A percentile compares a stretch with the other conserved stretches of the same genome.
phyloP scores from a whole-genome alignment of 1,140 invertebrate species.

The Oscheius sp. region DNA sequence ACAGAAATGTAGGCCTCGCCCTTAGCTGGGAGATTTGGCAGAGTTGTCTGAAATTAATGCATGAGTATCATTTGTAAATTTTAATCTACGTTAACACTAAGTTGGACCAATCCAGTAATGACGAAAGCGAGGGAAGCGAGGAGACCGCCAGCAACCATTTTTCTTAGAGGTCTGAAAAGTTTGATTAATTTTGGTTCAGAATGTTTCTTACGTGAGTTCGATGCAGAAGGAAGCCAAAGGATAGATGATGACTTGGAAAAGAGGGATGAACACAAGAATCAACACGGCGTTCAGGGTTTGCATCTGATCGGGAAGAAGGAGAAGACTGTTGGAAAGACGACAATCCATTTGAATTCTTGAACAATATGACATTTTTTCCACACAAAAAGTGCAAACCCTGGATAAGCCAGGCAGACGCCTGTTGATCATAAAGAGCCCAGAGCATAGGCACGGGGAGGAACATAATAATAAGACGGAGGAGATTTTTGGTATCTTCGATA shows the following conservation, averaged over 20 bases:
- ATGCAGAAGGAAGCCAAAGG: slow-evolving; percentile 27
- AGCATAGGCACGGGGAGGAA: slow-evolving; percentile 69
- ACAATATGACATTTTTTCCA: not conserved
- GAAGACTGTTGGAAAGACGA: slow-evolving; percentile 42
- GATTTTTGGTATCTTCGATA: slow-evolving; percentile 62
- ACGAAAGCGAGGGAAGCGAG: slow-evolving; percentile 79
- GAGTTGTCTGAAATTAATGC: slow-evolving; percentile 62
- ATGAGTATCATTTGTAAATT: not conserved
- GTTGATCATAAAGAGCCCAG: slow-evolving; percentile 74
- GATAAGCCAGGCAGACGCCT: slow-evolving; percentile 53
- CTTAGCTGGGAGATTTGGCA: slow-evolving; percentile 68
- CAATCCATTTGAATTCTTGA: slow-evolving; percentile 51
- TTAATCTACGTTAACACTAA: slow-evolving; percentile 70
- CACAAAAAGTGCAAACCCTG: slow-evolving; percentile 27
- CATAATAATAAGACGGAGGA: slow-evolving; percentile 63
- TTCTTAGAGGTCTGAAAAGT: slow-evolving; percentile 77
- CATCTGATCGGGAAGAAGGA: slow-evolving; percentile 81
- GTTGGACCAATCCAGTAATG: slow-evolving; percentile 80
- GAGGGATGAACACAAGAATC: slow-evolving; percentile 54
- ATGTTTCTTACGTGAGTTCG: slow-evolving; percentile 38
- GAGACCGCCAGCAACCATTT: slow-evolving; percentile 77
- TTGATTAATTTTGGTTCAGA: slow-evolving; percentile 52
- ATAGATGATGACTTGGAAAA: slow-evolving; percentile 47
- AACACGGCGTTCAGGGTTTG: slow-evolving; percentile 66
- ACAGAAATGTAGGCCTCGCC: slow-evolving; percentile 71